These are phyloP conservation scores for Micoletzkya japonica DNA, from an alignment of 2,888 invertebrate species.

Conservation along the genomic window DNA sequence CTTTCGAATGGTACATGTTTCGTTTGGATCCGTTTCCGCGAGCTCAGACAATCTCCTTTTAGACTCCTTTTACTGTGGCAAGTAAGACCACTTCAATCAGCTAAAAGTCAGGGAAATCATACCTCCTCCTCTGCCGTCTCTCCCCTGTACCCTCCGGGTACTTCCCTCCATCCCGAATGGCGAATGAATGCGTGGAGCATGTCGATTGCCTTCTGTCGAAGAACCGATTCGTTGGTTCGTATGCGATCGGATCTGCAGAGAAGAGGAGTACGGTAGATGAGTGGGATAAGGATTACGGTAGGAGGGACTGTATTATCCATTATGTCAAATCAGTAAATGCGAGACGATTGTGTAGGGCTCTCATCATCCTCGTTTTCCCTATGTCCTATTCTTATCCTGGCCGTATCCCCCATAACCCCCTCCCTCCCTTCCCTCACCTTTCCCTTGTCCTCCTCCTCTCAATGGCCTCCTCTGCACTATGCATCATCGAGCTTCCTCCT, in stretches of 20 bases:
- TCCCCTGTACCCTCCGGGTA: not conserved
- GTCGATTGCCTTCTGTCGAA: constrained; percentile 14
- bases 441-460: constrained; percentile 13
- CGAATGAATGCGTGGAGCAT: constrained; percentile 11
- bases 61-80: too few species aligned
- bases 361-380: too few species aligned
- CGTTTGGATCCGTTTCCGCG: too few species aligned
- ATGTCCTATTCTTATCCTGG: not conserved
- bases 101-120: too few species aligned
- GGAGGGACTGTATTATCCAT: too few species aligned
- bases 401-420: not conserved
- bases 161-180: constrained; percentile 16
- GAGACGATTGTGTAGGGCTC: too few species aligned
- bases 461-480: constrained; percentile 15
- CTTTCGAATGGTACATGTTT: too few species aligned
- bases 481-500: constrained; percentile 14
- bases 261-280: too few species aligned
- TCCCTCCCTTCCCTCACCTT: not conserved
- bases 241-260: constrained; percentile 12
- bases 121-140: not conserved
- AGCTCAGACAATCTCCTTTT: too few species aligned
- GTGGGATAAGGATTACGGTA: too few species aligned
- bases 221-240: constrained; percentile 9
- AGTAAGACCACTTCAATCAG: too few species aligned
- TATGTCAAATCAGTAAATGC: too few species aligned